Evolutionary conservation across 2,888 invertebrate species (phyloP), one percentile per base, ranked within the genome.

Genomic region (Ganaspis brasiliensis): DNA sequence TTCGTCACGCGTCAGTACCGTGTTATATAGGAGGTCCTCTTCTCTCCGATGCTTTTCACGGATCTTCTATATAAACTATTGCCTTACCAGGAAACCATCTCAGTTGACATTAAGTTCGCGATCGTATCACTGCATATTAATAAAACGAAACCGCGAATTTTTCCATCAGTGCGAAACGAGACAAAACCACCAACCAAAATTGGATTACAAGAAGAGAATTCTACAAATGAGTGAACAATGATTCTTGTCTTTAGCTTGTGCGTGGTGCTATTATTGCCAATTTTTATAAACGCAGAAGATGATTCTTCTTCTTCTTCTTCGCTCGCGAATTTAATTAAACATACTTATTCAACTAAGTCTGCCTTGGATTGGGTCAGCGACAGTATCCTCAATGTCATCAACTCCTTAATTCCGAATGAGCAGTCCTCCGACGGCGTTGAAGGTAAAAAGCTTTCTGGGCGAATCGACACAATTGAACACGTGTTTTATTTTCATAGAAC

Each of bases 1-100:
- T 82, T 86, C 88, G 91, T 90, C 89, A 91, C 90, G 91, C 91
- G 87, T 88, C 89, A 88, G 86, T 90, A 86, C 87, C 87, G 83
- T 86, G 85, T 87, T 87, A 86, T 87, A 90, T 87, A 79, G 78
- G 79, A 78, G 79, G 84, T 87, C 85, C 86, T 88, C 87, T 86
- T 88, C 86, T 87, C 86, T 83, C 84, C 81, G 76, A 76, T 72
- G 56, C 78, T 83, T 85, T 84, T 84, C 82, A 80, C 81, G 80
- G 83, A 81, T 82, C 79, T 79, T 80, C 83, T 88, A 90, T 90
- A 90, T 90, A 90, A 90, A 87, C 87, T 87, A 87, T 88, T 90
- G 81, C 79, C 74, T 83, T 79, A 74, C 76, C 79, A 76, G 67
- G 81, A 78, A 74, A 76, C 77, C 76, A 85, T 86, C 79, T 83